Percentiles rank a stretch among this genome's conserved stretches.
These are phyloP conservation scores for Zele albiditarsus DNA, from an alignment of 2,888 invertebrate genomes.

Conservation along the genomic window DNA sequence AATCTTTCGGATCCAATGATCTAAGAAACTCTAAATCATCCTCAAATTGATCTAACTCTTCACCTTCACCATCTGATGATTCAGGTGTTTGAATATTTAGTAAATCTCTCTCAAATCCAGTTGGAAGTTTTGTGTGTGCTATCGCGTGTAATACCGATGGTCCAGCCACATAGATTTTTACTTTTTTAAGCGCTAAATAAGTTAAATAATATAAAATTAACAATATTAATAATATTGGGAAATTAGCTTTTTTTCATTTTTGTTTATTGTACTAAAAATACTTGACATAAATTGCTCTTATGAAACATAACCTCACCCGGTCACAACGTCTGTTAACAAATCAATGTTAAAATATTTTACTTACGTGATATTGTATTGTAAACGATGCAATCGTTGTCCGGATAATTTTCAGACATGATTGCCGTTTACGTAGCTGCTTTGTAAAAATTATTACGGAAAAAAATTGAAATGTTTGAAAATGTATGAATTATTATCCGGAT, in stretches of 20 bases:
- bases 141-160: conserved; percentile 66
- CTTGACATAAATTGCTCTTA: not conserved
- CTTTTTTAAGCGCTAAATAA: conserved; percentile 53
- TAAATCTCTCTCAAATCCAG: conserved; percentile 62
- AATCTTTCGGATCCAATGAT: conserved; percentile 94
- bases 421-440: conserved; percentile 6
- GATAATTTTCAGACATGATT: conserved; percentile 56
- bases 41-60: conserved; percentile 75
- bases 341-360: conserved; percentile 30
- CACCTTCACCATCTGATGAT: conserved; percentile 67
- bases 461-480: not conserved
- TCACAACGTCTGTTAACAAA: not conserved
- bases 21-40: conserved; percentile 88
- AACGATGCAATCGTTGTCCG: conserved; percentile 53
- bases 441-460: not conserved
- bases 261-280: not conserved
- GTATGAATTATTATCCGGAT: conserved; percentile 8
- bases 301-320: conserved; percentile 53
- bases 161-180: conserved; percentile 59
- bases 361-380: conserved; percentile 59
- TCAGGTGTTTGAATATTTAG: conserved; percentile 55
- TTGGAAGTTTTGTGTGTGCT: conserved; percentile 64
- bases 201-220: not conserved
- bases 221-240: not conserved
- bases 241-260: not conserved